Percentiles rank a stretch among this genome's conserved stretches.
phyloP scores from a whole-genome alignment of 64 coral and sea anemone genomes.

The Astreopora myriophthalma region DNA sequence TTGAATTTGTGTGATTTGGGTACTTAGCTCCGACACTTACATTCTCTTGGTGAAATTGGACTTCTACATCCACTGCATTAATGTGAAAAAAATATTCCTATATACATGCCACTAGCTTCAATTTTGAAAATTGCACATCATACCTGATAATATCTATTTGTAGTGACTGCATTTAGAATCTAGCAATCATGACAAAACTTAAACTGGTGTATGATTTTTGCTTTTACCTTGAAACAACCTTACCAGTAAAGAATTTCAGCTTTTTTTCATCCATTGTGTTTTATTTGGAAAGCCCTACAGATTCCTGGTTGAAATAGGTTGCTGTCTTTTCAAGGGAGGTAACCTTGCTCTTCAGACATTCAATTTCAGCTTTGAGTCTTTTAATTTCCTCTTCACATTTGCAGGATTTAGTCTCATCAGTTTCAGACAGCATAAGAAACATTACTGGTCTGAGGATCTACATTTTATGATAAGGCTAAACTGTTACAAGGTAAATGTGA shows the following conservation, averaged over 20 bases:
- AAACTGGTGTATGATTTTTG: too few species aligned
- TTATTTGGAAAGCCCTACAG: slow-evolving; percentile 3
- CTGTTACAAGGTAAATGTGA: neutral
- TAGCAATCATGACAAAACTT: too few species aligned
- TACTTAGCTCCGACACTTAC: neutral
- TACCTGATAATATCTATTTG: too few species aligned
- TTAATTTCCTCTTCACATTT: neutral
- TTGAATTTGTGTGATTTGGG: neutral
- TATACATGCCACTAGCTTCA: neutral
- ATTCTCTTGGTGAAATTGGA: neutral
- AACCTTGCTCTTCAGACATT: neutral
- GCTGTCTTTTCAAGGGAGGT: neutral
- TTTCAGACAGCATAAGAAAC: neutral
- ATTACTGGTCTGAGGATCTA: neutral
- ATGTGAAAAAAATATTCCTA: neutral
- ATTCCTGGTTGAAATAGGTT: slow-evolving; percentile 20
- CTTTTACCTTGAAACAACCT: neutral
- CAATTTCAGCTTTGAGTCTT: neutral
- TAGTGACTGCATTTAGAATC: too few species aligned
- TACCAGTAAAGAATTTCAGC: slow-evolving; percentile 36
- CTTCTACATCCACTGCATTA: neutral
- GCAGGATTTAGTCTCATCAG: neutral
- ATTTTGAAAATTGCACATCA: neutral
- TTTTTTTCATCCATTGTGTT: slow-evolving; percentile 17
- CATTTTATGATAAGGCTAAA: slow-evolving; percentile 2